These are phyloP conservation scores for Aleiodes sp. DNA, from an alignment of 1,140 invertebrate species.

Conservation along the genomic window DNA sequence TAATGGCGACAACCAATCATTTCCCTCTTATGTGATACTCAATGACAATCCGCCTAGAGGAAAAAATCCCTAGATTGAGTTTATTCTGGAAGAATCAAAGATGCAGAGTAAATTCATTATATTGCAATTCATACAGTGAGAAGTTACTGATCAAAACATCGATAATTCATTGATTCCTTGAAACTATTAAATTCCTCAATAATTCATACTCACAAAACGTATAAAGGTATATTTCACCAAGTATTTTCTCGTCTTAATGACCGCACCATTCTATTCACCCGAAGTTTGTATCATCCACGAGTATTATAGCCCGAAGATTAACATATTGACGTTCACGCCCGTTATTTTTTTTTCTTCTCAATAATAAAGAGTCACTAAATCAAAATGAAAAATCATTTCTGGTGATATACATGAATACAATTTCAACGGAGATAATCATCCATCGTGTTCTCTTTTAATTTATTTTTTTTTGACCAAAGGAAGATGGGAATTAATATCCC, in stretches of 20 bases:
- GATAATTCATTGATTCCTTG: not conserved
- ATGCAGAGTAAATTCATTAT: slow-evolving; percentile 2
- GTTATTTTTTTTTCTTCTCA: too few relatives aligned
- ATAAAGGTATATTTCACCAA: slow-evolving; percentile 20
- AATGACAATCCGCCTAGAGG: too few relatives aligned
- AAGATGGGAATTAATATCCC: slow-evolving; percentile 55
- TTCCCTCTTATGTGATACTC: too few relatives aligned
- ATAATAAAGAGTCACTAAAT: slow-evolving; percentile 64
- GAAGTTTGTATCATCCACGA: slow-evolving; percentile 27
- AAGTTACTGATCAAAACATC: slow-evolving; percentile 6
- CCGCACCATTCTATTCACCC: slow-evolving; percentile 35
- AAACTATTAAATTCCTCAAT: slow-evolving; percentile 47
- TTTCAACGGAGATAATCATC: slow-evolving; percentile 5
- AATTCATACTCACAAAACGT: slow-evolving; percentile 65
- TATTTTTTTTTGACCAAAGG: slow-evolving; percentile 10
- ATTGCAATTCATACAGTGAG: not conserved
- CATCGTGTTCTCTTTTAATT: not conserved
- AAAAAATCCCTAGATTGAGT: too few relatives aligned
- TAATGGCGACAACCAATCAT: too few relatives aligned
- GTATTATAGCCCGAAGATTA: slow-evolving; percentile 63
- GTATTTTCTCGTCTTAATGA: slow-evolving; percentile 55
- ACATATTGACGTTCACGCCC: slow-evolving; percentile 61
- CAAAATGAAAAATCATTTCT: slow-evolving; percentile 44
- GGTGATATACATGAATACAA: not conserved
- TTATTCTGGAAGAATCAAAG: too few relatives aligned